Conservation (phyloP, 2,113 vertebrate species). For the Panurus biarmicus region DNA sequence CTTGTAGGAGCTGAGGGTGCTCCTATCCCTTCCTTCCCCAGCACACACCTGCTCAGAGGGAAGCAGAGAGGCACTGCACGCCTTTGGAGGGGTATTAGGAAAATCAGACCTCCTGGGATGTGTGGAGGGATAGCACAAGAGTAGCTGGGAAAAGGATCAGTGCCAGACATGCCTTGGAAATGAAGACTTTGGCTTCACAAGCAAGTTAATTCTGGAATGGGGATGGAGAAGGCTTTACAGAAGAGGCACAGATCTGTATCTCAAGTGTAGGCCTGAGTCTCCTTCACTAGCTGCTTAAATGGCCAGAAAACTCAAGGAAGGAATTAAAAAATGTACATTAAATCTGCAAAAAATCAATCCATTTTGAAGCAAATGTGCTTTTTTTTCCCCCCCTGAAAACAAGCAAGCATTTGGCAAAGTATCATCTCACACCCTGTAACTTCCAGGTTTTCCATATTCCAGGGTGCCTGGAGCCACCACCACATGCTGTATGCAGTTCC, state of each 20-base stretch:
- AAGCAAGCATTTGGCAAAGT: not conserved
- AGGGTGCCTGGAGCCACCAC: not conserved
- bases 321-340: not conserved
- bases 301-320: not conserved
- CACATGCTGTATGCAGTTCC: not conserved
- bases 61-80: rapidly evolving
- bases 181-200: not conserved
- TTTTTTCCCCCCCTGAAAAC: not conserved
- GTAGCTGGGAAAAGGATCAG: not conserved
- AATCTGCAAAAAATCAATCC: not conserved
- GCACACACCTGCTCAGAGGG: not conserved
- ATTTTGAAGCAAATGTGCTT: not conserved
- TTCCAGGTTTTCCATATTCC: not conserved
- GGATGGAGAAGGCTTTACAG: not conserved
- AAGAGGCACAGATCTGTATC: not conserved
- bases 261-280: not conserved
- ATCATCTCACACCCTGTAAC: not conserved
- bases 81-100: not conserved
- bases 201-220: not conserved
- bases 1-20: not conserved
- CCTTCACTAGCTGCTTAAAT: not conserved
- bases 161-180: not conserved
- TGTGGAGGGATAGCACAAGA: not conserved
- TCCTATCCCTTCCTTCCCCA: not conserved
- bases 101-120: not conserved